phyloP scores from a whole-genome alignment of 2,797 vertebrate species.

The Dryobates pubescens region DNA sequence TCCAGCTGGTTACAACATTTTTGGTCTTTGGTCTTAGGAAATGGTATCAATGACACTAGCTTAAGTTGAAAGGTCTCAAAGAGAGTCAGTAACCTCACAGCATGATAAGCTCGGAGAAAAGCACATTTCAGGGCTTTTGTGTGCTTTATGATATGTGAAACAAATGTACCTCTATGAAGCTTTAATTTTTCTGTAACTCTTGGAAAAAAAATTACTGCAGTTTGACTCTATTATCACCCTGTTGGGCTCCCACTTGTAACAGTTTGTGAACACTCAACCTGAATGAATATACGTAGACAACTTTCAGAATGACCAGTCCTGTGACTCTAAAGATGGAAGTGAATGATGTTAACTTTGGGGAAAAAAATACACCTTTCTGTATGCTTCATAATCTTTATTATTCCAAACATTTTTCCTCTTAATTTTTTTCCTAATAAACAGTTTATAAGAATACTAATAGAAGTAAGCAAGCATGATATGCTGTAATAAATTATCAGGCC shows the following conservation, averaged over 20 bases:
- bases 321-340: not conserved
- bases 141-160: not conserved
- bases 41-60: not conserved
- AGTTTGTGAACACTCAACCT: not conserved
- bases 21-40: slow-evolving; percentile 29
- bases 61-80: slow-evolving; percentile 46
- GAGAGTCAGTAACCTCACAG: slow-evolving; percentile 11
- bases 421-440: not conserved
- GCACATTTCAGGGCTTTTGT: slow-evolving; percentile 1
- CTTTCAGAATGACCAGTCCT: not conserved
- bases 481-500: not conserved
- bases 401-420: not conserved
- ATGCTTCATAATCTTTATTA: not conserved
- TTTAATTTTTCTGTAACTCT: not conserved
- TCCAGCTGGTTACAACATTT: slow-evolving; percentile 9
- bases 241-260: not conserved
- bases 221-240: not conserved
- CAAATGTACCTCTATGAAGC: not conserved
- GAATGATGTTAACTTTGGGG: not conserved
- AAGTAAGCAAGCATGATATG: rapidly evolving
- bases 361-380: not conserved
- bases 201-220: not conserved
- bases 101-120: slow-evolving; percentile 1
- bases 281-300: not conserved
- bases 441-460: not conserved